phyloP scores from a whole-genome alignment of 2,888 invertebrate genomes.

The Mylabris sibirica region DNA sequence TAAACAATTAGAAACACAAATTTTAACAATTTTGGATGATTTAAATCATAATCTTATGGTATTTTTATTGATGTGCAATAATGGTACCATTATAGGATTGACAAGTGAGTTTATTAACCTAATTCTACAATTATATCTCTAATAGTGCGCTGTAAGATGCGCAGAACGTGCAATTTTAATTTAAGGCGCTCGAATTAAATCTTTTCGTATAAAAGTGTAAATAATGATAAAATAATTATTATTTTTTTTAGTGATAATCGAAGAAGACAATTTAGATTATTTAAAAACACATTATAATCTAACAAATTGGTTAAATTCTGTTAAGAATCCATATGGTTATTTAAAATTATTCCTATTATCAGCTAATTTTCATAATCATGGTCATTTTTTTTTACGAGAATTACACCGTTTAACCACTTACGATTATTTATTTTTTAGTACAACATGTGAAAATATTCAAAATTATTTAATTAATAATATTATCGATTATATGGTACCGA shows the following conservation, averaged over 20 bases:
- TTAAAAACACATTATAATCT: conserved; percentile 58
- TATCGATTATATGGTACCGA: conserved; percentile 47
- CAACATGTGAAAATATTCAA: conserved; percentile 62
- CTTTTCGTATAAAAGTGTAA: too few species aligned
- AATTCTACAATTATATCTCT: not conserved
- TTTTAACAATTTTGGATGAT: conserved; percentile 41
- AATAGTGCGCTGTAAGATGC: too few species aligned
- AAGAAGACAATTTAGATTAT: conserved; percentile 54
- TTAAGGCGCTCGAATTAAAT: too few species aligned
- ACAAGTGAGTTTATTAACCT: conserved; percentile 47
- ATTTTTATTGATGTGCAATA: conserved; percentile 46
- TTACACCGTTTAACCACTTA: conserved; percentile 65
- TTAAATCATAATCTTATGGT: conserved; percentile 38
- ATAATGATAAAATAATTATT: too few species aligned
- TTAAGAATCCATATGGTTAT: conserved; percentile 55
- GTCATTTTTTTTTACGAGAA: conserved; percentile 69
- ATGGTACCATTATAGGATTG: conserved; percentile 48
- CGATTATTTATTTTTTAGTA: conserved; percentile 67
- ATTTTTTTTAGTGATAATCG: conserved; percentile 48
- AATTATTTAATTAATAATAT: conserved; percentile 45
- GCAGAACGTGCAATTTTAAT: too few species aligned
- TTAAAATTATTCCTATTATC: conserved; percentile 64
- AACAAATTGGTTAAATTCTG: conserved; percentile 54
- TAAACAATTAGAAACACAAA: conserved; percentile 32
- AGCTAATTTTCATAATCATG: conserved; percentile 67